phyloP scores from a whole-genome alignment of 2,888 invertebrate species.

The Platycheirus albimanus region DNA sequence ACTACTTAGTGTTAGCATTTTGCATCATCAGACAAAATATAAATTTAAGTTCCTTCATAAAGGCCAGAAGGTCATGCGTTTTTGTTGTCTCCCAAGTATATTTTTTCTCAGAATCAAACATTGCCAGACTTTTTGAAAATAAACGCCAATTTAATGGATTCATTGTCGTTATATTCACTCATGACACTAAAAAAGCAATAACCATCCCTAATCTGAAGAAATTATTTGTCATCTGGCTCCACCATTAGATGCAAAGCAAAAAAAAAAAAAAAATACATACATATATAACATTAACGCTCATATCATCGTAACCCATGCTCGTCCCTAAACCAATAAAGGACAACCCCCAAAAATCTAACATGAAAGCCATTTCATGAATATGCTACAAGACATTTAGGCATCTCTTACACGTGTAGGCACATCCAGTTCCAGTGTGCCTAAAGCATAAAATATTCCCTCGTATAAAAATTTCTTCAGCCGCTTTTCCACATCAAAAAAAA shows the following conservation, averaged over 20 bases:
- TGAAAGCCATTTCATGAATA: slow-evolving; percentile 27
- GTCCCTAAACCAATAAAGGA: slow-evolving; percentile 5
- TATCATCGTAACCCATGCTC: slow-evolving; percentile 18
- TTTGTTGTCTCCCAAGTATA: too few species aligned
- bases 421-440: slow-evolving; percentile 26
- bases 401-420: slow-evolving; percentile 26
- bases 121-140: background rate
- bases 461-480: slow-evolving; percentile 28
- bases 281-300: slow-evolving; percentile 22
- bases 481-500: background rate
- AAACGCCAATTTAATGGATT: slow-evolving; percentile 4
- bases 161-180: background rate
- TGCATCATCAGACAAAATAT: too few species aligned
- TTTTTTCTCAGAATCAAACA: background rate
- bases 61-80: too few species aligned
- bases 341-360: slow-evolving; percentile 3
- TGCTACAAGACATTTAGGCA: slow-evolving; percentile 31
- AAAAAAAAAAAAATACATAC: slow-evolving; percentile 2
- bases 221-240: slow-evolving; percentile 29
- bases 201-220: slow-evolving; percentile 22
- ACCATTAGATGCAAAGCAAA: background rate
- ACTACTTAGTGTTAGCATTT: too few species aligned
- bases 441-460: slow-evolving; percentile 46
- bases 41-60: too few species aligned
- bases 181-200: slow-evolving; percentile 28